A percentile compares a stretch with the other conserved stretches of the same genome.
Evolutionary conservation across 2,888 invertebrate species (phyloP).

Genomic region (Conops quadrifasciatus): DNA sequence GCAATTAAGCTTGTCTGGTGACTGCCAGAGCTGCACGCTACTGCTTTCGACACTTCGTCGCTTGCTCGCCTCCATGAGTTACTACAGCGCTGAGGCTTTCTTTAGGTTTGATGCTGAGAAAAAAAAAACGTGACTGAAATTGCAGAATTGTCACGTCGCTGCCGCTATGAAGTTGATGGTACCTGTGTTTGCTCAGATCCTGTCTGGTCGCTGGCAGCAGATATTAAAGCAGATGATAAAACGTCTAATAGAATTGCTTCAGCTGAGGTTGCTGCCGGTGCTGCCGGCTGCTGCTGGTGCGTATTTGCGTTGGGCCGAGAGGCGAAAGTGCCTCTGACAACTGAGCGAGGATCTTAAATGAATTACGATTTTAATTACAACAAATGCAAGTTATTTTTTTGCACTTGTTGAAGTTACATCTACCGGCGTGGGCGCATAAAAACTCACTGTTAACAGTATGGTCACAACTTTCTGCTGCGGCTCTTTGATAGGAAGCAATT

Average conservation of each 20-base stretch:
- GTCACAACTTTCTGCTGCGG: too few relatives aligned
- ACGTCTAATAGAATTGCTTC: constrained; percentile 28
- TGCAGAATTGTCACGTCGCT: constrained; percentile 41
- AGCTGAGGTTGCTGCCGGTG: not conserved
- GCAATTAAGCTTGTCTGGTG: constrained; percentile 50
- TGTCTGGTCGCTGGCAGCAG: not conserved
- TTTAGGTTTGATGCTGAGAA: constrained; percentile 23
- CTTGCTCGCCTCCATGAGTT: too few relatives aligned
- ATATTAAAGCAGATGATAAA: constrained; percentile 17
- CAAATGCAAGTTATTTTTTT: constrained; percentile 40
- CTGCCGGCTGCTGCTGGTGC: not conserved
- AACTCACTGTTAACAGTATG: not conserved
- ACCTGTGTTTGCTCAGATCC: not conserved
- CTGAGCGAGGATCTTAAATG: constrained; percentile 16
- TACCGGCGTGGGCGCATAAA: not conserved
- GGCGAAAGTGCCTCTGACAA: not conserved
- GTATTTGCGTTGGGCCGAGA: not conserved
- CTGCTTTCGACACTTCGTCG: not conserved
- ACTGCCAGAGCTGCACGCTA: not conserved
- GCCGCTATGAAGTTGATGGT: constrained; percentile 22
- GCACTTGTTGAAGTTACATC: not conserved
- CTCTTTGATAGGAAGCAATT: too few relatives aligned
- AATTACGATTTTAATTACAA: constrained; percentile 49
- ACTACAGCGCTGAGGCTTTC: not conserved
- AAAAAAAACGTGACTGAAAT: constrained; percentile 50